Evolutionary conservation across 2,797 vertebrate species (phyloP).

Genomic region (Champsocephalus esox): DNA sequence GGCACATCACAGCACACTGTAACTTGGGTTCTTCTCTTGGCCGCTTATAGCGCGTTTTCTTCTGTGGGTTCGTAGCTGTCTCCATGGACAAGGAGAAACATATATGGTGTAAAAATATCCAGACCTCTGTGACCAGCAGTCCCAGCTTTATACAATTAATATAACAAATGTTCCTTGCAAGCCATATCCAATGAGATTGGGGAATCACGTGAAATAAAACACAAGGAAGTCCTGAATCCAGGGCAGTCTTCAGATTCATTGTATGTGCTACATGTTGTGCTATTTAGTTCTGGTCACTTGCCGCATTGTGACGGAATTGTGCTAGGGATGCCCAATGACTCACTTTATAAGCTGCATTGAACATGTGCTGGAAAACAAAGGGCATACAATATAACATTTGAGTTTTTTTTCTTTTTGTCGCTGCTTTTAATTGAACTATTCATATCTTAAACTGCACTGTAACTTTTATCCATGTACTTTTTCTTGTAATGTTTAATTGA

Average conservation of each 20-base stretch:
- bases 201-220: constrained; percentile 16
- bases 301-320: neutral
- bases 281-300: constrained; percentile 16
- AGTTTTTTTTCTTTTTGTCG: neutral
- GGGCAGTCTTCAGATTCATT: constrained; percentile 28
- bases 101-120: constrained; percentile 46
- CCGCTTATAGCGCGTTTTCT: constrained; percentile 15
- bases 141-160: constrained; percentile 33
- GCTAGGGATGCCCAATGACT: neutral
- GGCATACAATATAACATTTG: neutral
- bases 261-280: constrained; percentile 14
- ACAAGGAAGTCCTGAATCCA: constrained; percentile 30
- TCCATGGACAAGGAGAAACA: constrained; percentile 39
- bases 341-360: constrained; percentile 1
- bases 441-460: too few species aligned
- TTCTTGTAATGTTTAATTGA: too few species aligned
- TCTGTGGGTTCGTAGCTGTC: constrained; percentile 42
- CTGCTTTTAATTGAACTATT: too few species aligned
- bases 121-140: constrained; percentile 47
- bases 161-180: constrained; percentile 31
- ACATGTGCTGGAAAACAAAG: constrained; percentile 4
- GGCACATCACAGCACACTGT: constrained; percentile 36
- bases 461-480: too few species aligned
- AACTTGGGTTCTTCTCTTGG: constrained; percentile 17
- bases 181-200: constrained; percentile 7